These are phyloP conservation scores for Python bivittatus DNA, from an alignment of 2,113 vertebrate species.

Conservation along the genomic window DNA sequence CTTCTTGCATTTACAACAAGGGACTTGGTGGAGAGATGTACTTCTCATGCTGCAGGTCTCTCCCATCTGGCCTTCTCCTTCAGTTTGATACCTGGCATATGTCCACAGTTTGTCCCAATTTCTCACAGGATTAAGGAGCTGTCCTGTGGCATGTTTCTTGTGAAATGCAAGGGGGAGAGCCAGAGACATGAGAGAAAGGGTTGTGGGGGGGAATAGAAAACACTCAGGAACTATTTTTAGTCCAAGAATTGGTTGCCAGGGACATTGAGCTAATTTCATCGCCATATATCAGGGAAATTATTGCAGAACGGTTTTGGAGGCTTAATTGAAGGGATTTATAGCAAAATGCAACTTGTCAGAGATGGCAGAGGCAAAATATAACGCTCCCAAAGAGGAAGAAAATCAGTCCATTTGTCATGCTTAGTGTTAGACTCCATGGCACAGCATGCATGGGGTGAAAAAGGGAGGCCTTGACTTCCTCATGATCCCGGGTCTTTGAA, in stretches of 20 bases:
- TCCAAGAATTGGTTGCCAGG: slow-evolving; percentile 59
- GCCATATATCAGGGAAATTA: slow-evolving; percentile 46
- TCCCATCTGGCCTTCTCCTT: background rate
- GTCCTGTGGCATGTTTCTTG: background rate
- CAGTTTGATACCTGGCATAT: background rate
- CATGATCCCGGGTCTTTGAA: background rate
- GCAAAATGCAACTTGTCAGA: slow-evolving; percentile 68
- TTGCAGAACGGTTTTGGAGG: slow-evolving; percentile 50
- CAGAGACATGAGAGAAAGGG: background rate
- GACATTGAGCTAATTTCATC: slow-evolving; percentile 62
- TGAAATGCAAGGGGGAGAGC: background rate
- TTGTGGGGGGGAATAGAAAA: background rate
- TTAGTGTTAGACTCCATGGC: slow-evolving; percentile 17
- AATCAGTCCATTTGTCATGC: slow-evolving; percentile 58
- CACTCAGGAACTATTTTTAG: slow-evolving; percentile 64
- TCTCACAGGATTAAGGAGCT: background rate
- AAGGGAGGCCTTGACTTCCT: background rate
- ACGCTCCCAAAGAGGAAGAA: slow-evolving; percentile 35
- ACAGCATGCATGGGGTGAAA: rapidly evolving
- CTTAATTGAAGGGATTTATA: slow-evolving; percentile 71
- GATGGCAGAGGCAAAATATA: slow-evolving; percentile 51
- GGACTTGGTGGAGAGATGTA: background rate
- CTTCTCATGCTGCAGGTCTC: background rate
- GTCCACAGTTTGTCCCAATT: background rate
- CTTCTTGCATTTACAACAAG: background rate